Evolutionary conservation across 92 coral and sea anemone species (phyloP).

Genomic region (Zoanthus sansibaricus): DNA sequence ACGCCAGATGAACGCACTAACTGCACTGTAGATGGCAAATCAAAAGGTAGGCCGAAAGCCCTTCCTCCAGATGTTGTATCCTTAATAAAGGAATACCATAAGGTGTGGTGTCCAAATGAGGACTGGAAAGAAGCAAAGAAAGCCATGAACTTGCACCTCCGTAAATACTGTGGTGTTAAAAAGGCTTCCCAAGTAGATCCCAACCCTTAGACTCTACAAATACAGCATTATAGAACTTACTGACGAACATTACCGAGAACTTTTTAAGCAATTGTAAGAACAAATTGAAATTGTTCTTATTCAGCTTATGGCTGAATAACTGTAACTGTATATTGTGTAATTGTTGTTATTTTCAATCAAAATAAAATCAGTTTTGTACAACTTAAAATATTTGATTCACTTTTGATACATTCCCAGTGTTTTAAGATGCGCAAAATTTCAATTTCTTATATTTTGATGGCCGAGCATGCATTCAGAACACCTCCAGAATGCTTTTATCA

Average conservation of each 20-base stretch:
- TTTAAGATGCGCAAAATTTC: no score
- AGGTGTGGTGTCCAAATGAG: constrained; percentile 28
- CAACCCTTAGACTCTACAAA: constrained; percentile 7
- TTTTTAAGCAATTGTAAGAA: constrained; percentile 2
- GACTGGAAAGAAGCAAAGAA: constrained; percentile 35
- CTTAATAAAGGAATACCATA: constrained; percentile 36
- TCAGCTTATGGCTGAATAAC: constrained; percentile 1
- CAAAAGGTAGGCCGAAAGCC: constrained; percentile 28
- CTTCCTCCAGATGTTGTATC: constrained; percentile 33
- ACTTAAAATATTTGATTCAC: no score
- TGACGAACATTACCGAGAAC: constrained; percentile 11
- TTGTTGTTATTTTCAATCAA: neutral
- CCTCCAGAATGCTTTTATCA: no score
- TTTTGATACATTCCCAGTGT: no score
- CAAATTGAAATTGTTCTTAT: neutral
- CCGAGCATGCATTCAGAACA: no score
- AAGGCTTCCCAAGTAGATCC: constrained; percentile 23
- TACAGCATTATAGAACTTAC: constrained; percentile 23
- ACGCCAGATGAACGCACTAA: constrained; percentile 25
- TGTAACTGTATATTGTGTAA: constrained; percentile 7
- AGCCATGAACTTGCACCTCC: constrained; percentile 37
- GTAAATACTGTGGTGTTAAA: neutral
- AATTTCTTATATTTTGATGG: no score
- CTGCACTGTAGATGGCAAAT: constrained; percentile 34
- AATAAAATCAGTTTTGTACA: no score